phyloP scores from a whole-genome alignment of 2,113 vertebrate genomes.

The Cnemophilus loriae region DNA sequence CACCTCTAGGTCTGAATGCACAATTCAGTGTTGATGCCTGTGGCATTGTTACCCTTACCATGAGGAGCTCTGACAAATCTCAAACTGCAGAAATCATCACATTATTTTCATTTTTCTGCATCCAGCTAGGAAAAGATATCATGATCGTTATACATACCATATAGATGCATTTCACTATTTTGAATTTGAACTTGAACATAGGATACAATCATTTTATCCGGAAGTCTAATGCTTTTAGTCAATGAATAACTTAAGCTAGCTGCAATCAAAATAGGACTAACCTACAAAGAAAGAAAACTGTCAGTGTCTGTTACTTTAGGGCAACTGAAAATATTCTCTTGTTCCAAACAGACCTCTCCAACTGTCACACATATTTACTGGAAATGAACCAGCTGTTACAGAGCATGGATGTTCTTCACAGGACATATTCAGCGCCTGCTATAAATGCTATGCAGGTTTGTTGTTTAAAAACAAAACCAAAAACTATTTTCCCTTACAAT shows the following conservation, averaged over 20 bases:
- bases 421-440: constrained; percentile 91
- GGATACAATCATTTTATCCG: not conserved
- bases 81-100: not conserved
- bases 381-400: constrained; percentile 93
- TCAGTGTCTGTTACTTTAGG: not conserved
- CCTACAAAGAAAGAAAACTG: not conserved
- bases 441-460: constrained; percentile 94
- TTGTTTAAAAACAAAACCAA: not conserved
- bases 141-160: not conserved
- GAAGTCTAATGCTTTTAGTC: not conserved
- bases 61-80: not conserved
- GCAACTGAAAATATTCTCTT: constrained; percentile 15
- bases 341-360: constrained; percentile 80
- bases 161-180: not conserved
- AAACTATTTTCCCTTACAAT: not conserved
- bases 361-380: constrained; percentile 86
- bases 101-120: not conserved
- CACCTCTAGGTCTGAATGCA: not conserved
- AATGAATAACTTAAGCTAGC: not conserved
- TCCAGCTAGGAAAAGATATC: not conserved
- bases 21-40: not conserved
- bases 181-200: not conserved
- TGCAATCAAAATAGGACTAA: not conserved
- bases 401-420: constrained; percentile 95
- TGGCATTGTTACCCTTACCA: not conserved